Percentiles rank a stretch among this genome's conserved stretches.
Conservation (phyloP, 2,888 invertebrate species). For the Hydrotaea diabolus region DNA sequence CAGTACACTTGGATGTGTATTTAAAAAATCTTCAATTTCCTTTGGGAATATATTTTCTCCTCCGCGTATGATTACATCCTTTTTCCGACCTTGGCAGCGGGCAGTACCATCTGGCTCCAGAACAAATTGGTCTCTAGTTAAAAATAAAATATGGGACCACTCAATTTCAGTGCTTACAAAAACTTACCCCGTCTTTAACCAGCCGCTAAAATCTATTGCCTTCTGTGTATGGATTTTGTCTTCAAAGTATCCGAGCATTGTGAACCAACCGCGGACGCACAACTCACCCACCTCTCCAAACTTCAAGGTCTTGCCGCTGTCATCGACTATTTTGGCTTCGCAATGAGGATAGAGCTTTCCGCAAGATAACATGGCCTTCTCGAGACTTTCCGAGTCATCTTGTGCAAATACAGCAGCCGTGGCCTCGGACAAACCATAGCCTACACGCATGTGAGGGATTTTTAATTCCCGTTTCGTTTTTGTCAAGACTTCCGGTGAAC, state of each 20-base stretch:
- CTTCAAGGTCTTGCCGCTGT: slow-evolving; percentile 83
- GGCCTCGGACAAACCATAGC: slow-evolving; percentile 83
- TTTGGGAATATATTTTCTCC: slow-evolving; percentile 90
- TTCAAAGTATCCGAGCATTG: slow-evolving; percentile 88
- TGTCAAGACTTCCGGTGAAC: slow-evolving; percentile 83
- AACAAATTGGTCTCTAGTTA: slow-evolving; percentile 81
- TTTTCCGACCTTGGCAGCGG: slow-evolving; percentile 85
- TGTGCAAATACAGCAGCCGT: slow-evolving; percentile 82
- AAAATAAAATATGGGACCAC: neutral
- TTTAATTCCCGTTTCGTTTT: slow-evolving; percentile 81
- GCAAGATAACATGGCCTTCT: slow-evolving; percentile 81
- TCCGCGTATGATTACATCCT: slow-evolving; percentile 88
- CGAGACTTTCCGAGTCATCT: slow-evolving; percentile 78
- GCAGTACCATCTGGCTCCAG: slow-evolving; percentile 85
- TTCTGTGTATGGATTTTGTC: slow-evolving; percentile 86
- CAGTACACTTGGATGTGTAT: slow-evolving; percentile 85
- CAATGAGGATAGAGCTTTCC: slow-evolving; percentile 82
- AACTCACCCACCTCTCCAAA: slow-evolving; percentile 86
- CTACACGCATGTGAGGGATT: slow-evolving; percentile 81
- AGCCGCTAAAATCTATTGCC: slow-evolving; percentile 84
- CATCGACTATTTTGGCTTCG: slow-evolving; percentile 83
- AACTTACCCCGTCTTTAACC: slow-evolving; percentile 87
- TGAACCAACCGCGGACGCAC: slow-evolving; percentile 85
- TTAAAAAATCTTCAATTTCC: slow-evolving; percentile 87
- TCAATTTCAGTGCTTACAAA: neutral